phyloP scores from a whole-genome alignment of 2,888 invertebrate genomes.

The Acleris cristana region DNA sequence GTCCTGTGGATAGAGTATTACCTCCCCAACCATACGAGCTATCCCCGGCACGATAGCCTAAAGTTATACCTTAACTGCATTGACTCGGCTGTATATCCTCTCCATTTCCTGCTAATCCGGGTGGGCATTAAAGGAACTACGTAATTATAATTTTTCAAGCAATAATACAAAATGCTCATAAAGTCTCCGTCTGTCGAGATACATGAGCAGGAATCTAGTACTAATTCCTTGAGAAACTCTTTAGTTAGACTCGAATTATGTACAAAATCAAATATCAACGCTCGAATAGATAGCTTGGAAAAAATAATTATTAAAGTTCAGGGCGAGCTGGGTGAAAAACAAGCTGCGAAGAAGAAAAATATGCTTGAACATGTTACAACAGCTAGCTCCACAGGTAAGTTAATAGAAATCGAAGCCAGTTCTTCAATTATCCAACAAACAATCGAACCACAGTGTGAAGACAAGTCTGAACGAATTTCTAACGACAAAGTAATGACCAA shows the following conservation, averaged over 20 bases:
- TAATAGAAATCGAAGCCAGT: too few relatives aligned
- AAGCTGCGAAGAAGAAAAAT: neutral
- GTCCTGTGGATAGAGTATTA: constrained; percentile 50
- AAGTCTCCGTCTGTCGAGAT: constrained; percentile 38
- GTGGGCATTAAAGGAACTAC: constrained; percentile 40
- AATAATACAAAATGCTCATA: too few relatives aligned
- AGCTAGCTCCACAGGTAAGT: too few relatives aligned
- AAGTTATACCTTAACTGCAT: constrained; percentile 47
- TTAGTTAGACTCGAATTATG: constrained; percentile 28
- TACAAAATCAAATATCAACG: constrained; percentile 50
- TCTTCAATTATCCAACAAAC: too few relatives aligned
- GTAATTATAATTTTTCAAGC: constrained; percentile 45
- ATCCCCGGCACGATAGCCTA: constrained; percentile 53
- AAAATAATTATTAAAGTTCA: constrained; percentile 56
- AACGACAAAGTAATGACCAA: too few relatives aligned
- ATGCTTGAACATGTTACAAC: too few relatives aligned
- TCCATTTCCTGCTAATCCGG: neutral
- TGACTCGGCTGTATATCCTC: constrained; percentile 35
- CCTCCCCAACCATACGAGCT: constrained; percentile 41
- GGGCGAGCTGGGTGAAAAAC: constrained; percentile 55
- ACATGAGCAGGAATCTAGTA: constrained; percentile 41
- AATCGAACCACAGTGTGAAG: too few relatives aligned
- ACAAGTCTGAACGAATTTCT: too few relatives aligned
- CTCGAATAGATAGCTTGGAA: constrained; percentile 60
- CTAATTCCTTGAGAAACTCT: neutral